Evolutionary conservation across 2,113 vertebrate species (phyloP).

Genomic region (Cephalopterus ornatus): DNA sequence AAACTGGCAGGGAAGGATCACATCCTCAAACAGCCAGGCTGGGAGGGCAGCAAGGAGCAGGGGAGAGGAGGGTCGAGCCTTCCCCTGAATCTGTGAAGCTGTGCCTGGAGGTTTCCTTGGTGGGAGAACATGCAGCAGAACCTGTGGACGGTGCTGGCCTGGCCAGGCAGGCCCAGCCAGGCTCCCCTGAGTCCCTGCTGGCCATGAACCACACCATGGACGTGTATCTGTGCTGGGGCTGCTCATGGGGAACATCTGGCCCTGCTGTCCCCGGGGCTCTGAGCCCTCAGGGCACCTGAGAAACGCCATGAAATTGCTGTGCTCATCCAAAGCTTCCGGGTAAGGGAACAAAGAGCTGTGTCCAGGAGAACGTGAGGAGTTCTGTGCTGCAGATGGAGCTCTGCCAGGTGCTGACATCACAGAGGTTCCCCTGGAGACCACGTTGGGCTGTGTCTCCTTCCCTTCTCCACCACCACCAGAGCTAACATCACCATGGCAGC

Average conservation of each 20-base stretch:
- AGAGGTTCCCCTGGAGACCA: not conserved
- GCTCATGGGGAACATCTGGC: accelerated
- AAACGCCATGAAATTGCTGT: accelerated
- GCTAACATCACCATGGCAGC: not conserved
- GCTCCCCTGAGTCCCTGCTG: accelerated
- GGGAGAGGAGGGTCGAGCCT: not conserved
- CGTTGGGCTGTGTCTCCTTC: accelerated
- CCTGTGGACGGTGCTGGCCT: not conserved
- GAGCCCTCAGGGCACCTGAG: not conserved
- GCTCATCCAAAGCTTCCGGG: not conserved
- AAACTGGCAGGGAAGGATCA: accelerated
- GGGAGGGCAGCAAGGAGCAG: accelerated
- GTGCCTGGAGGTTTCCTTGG: not conserved
- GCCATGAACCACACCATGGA: accelerated
- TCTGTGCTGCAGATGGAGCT: not conserved
- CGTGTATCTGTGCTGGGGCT: accelerated
- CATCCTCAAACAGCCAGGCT: accelerated
- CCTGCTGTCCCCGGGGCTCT: accelerated
- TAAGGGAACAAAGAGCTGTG: accelerated
- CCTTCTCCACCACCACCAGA: accelerated
- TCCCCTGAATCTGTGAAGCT: accelerated
- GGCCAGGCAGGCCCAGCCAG: accelerated
- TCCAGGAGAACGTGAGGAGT: not conserved
- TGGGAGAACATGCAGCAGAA: not conserved
- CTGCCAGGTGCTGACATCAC: not conserved